phyloP scores from a whole-genome alignment of 2,113 vertebrate genomes.

The Phrynosoma platyrhinos region DNA sequence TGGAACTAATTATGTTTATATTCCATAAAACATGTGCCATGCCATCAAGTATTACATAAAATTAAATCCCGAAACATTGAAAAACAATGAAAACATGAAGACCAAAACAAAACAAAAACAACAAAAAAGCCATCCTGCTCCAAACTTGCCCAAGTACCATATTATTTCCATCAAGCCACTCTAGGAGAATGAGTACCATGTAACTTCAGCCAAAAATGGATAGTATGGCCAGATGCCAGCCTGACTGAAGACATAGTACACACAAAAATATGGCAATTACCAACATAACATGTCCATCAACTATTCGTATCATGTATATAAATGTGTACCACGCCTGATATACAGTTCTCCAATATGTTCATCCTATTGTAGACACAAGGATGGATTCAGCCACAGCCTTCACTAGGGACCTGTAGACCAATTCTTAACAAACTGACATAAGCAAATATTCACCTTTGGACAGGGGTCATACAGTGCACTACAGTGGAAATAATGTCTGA shows the following conservation, averaged over 20 bases:
- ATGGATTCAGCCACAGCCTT: background rate
- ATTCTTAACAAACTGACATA: background rate
- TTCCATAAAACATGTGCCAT: slow-evolving; percentile 29
- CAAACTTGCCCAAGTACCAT: background rate
- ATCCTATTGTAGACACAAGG: no score
- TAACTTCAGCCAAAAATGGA: background rate
- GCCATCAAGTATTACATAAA: slow-evolving; percentile 17
- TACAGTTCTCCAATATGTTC: background rate
- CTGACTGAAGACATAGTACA: background rate
- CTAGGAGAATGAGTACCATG: background rate
- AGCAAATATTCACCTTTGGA: background rate
- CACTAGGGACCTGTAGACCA: background rate
- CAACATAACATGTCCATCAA: background rate
- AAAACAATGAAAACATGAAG: slow-evolving; percentile 29
- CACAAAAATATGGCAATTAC: background rate
- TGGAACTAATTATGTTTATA: slow-evolving; percentile 52
- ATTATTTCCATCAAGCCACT: background rate
- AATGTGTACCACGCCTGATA: background rate
- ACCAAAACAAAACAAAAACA: slow-evolving; percentile 19
- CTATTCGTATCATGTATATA: background rate
- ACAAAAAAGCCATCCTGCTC: background rate
- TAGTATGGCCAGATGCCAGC: background rate
- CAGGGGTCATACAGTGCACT: background rate
- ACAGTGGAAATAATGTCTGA: background rate
- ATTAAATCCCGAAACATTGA: slow-evolving; percentile 19